These are phyloP conservation scores for Sarcophaga peregrina DNA, from an alignment of 1,140 invertebrate species.

Conservation along the genomic window DNA sequence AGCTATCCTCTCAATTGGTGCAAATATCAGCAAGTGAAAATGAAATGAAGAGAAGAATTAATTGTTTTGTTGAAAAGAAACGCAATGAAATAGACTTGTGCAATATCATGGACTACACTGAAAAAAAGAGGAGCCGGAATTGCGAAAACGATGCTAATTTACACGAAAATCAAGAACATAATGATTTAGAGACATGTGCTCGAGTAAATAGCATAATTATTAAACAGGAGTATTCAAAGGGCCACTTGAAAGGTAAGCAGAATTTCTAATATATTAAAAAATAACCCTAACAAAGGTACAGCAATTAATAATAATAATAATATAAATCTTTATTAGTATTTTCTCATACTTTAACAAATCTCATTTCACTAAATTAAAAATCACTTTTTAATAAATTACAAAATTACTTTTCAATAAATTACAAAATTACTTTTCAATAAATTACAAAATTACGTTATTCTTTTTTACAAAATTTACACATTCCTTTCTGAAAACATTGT, in stretches of 20 bases:
- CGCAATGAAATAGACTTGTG: conserved; percentile 73
- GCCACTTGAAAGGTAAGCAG: conserved; percentile 76
- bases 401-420: no score
- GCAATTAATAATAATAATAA: no score
- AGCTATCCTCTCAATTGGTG: conserved; percentile 68
- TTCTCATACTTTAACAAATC: no score
- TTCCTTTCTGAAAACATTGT: no score
- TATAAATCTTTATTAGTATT: no score
- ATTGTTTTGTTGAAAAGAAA: conserved; percentile 74
- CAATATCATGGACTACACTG: conserved; percentile 76
- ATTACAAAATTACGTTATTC: no score
- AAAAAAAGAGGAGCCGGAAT: conserved; percentile 52
- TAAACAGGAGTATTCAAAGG: conserved; percentile 74
- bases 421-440: no score
- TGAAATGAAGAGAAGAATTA: conserved; percentile 71
- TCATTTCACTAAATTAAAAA: no score
- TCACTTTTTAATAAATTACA: no score
- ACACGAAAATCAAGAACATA: conserved; percentile 50
- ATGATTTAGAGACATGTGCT: conserved; percentile 69
- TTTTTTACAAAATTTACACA: no score
- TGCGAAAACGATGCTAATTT: neutral
- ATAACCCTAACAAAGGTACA: no score
- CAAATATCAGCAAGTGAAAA: conserved; percentile 71
- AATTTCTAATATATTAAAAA: neutral
- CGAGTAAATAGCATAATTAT: conserved; percentile 75